A percentile compares a stretch with the other conserved stretches of the same genome.
phyloP scores from a whole-genome alignment of 1,140 invertebrate genomes.

The Varroa destructor region DNA sequence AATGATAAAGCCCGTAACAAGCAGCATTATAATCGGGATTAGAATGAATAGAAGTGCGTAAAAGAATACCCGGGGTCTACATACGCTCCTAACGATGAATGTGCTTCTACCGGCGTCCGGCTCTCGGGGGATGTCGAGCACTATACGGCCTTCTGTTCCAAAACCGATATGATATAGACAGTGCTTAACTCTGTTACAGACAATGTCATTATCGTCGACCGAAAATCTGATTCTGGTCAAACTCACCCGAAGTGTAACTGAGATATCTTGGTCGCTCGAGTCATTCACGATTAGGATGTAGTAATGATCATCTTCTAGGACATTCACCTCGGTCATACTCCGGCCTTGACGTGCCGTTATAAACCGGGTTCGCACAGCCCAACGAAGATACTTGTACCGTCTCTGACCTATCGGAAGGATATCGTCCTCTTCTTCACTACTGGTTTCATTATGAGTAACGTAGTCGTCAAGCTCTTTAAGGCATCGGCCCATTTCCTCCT shows the following conservation, averaged over 20 bases:
- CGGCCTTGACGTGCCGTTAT: neutral
- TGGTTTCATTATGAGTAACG: neutral
- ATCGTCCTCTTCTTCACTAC: constrained; percentile 1
- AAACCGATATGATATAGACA: constrained; percentile 13
- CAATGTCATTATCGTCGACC: constrained; percentile 13
- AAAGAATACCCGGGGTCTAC: constrained; percentile 14
- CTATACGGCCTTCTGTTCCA: constrained; percentile 5
- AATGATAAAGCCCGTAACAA: constrained; percentile 14
- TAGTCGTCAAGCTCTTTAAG: constrained; percentile 15
- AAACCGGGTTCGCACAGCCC: constrained; percentile 7
- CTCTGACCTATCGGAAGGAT: neutral
- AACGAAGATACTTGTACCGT: constrained; percentile 22
- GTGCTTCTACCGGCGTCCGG: constrained; percentile 17
- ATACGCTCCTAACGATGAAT: constrained; percentile 15
- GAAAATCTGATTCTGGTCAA: constrained; percentile 10
- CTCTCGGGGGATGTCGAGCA: constrained; percentile 10
- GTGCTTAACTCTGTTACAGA: constrained; percentile 20
- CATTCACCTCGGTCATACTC: neutral
- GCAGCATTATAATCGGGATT: constrained; percentile 21
- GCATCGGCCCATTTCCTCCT: constrained; percentile 24
- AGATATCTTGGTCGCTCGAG: neutral
- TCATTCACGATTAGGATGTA: constrained; percentile 12
- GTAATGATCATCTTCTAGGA: constrained; percentile 15
- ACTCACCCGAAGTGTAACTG: constrained; percentile 12
- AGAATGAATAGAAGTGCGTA: constrained; percentile 26